Evolutionary conservation across 2,888 invertebrate genomes (phyloP).

Genomic region (Notodonta ziczac): DNA sequence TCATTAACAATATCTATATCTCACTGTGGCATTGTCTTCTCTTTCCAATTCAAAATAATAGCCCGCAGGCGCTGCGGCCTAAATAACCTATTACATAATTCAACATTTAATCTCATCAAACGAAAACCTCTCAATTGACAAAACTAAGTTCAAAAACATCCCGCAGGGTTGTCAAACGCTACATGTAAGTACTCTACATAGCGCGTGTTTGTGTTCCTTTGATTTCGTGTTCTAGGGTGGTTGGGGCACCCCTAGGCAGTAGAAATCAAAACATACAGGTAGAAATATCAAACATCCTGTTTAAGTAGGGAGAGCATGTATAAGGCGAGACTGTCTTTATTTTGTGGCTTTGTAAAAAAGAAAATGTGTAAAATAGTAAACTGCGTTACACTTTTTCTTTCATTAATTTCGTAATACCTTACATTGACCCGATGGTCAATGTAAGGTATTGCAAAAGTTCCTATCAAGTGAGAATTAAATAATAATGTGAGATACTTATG

Average conservation of each 20-base stretch:
- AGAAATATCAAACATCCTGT: conserved; percentile 66
- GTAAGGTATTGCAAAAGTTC: too few species aligned
- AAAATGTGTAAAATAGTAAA: too few species aligned
- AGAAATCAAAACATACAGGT: conserved; percentile 77
- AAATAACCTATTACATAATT: conserved; percentile 1
- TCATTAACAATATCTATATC: too few species aligned
- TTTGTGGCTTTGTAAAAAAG: too few species aligned
- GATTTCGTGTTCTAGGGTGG: conserved; percentile 14
- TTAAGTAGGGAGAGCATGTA: conserved; percentile 29
- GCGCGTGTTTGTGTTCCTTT: conserved; percentile 17
- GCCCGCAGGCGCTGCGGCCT: neutral
- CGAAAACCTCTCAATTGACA: conserved; percentile 4
- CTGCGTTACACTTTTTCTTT: too few species aligned
- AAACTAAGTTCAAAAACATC: conserved; percentile 17
- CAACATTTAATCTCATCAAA: conserved; percentile 3
- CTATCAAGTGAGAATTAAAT: too few species aligned
- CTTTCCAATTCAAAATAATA: neutral
- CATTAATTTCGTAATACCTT: too few species aligned
- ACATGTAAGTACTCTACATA: conserved; percentile 25
- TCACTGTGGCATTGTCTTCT: too few species aligned
- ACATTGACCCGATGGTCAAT: too few species aligned
- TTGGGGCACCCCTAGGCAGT: conserved; percentile 20
- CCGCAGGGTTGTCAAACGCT: conserved; percentile 25
- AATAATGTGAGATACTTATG: too few species aligned
- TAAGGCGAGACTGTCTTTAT: neutral